Percentiles rank a stretch among this genome's conserved stretches.
These are phyloP conservation scores for Chironomus tepperi DNA, from an alignment of 1,140 invertebrate species.

Conservation along the genomic window DNA sequence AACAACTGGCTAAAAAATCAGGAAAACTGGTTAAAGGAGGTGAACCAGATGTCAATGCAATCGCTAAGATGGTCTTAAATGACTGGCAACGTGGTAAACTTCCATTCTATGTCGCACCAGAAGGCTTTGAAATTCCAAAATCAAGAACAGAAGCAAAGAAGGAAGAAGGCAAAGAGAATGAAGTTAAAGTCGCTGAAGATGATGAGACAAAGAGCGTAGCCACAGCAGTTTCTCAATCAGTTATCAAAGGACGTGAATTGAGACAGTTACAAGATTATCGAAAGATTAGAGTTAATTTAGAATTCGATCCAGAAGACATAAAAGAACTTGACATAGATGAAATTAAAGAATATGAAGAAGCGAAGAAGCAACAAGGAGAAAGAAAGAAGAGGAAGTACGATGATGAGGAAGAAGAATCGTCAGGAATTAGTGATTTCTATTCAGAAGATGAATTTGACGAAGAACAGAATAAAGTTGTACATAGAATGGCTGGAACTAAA, in stretches of 20 bases:
- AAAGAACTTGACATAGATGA: constrained; percentile 50
- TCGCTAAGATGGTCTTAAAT: constrained; percentile 93
- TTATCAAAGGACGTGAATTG: constrained; percentile 36
- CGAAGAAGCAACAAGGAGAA: constrained; percentile 41
- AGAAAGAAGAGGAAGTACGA: constrained; percentile 33
- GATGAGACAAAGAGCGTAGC: constrained; percentile 34
- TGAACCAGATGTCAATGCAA: constrained; percentile 82
- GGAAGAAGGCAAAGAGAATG: constrained; percentile 27
- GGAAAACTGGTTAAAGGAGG: constrained; percentile 94
- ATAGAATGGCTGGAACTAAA: constrained; percentile 42
- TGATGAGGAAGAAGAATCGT: constrained; percentile 40
- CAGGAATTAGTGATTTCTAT: constrained; percentile 52
- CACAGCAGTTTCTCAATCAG: constrained; percentile 36
- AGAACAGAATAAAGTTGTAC: constrained; percentile 36
- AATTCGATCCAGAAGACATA: constrained; percentile 59
- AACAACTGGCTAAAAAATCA: constrained; percentile 73
- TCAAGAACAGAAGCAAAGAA: constrained; percentile 33
- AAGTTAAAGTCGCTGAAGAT: constrained; percentile 30
- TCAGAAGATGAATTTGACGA: constrained; percentile 49
- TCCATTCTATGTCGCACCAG: constrained; percentile 86
- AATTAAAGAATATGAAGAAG: constrained; percentile 44
- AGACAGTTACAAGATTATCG: constrained; percentile 62
- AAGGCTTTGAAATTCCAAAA: constrained; percentile 58
- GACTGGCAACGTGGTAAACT: constrained; percentile 98
- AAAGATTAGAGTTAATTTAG: constrained; percentile 66